Evolutionary conservation across 2,797 vertebrate species (phyloP), one percentile per base, ranked within the genome.

Genomic region (Chaetodon trifasciatus): DNA sequence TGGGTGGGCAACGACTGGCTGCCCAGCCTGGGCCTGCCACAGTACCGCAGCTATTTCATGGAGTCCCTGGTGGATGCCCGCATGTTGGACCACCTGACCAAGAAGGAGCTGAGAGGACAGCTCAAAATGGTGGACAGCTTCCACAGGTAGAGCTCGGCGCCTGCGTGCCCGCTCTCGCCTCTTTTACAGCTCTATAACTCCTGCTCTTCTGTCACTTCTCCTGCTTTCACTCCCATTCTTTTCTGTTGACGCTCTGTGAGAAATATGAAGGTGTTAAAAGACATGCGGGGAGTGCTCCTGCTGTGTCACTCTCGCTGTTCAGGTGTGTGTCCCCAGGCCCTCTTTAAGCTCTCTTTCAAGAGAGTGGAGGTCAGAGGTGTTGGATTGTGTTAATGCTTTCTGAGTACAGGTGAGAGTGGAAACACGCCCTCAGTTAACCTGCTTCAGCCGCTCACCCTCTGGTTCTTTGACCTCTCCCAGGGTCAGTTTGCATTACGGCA

Each of bases 101-200:
- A 98, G 94, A 98, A 98, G 90, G 97, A 98, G 91, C 95, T 98
- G 79, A 93, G 97, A 49, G 97, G 97, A 40, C 97, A 98, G 81
- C 96, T 98, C 40, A 98, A 98, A 87, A 98, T 98, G 97, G 97
- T 98, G 88, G 97, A 98, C 95, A 98, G 97, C 93, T 98, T 98
- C 91, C 97, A 98, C 95, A 96, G 97, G 97, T 98, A 88, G 47
- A 4, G 10, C 65, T 52, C 10, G 1, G 5, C 60, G 13, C 17
- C 23, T 2, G 19, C 52, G 11, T 23, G 15, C 15, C 28, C 2
- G 12, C 64, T 6, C 53, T 70, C 47, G 13, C 1, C 11, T 47
- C 21, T 3, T 63, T 62, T 4, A 28, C n/a, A 24, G 52, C 37
- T 69, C 19, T 0, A 0, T 1, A 53, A 52, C 23, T 58, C 24